Evolutionary conservation across 2,888 invertebrate genomes (phyloP).

Genomic region (Colostygia pectinataria): DNA sequence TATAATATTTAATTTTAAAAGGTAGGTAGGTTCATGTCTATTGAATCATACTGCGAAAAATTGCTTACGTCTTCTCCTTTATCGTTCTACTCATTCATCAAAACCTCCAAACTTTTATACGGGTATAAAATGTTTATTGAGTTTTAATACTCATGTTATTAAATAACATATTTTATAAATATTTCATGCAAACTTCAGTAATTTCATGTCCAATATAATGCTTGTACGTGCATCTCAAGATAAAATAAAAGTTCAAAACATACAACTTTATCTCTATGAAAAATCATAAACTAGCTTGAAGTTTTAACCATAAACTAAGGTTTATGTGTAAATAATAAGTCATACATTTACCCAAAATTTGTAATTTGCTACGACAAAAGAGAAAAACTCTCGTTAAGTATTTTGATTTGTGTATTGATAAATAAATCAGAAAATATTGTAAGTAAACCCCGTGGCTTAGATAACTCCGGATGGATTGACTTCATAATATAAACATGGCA

Average conservation of each 20-base stretch:
- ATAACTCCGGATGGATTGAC: too few relatives aligned
- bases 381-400: constrained; percentile 6
- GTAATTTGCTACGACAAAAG: constrained; percentile 28
- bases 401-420: constrained; percentile 1
- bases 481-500: too few relatives aligned
- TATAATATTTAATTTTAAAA: too few relatives aligned
- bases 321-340: constrained; percentile 55
- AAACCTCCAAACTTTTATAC: too few relatives aligned
- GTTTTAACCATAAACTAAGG: constrained; percentile 52
- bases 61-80: too few relatives aligned
- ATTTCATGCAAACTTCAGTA: constrained; percentile 23
- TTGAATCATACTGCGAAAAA: too few relatives aligned
- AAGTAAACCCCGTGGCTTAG: too few relatives aligned
- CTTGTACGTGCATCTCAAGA: constrained; percentile 19
- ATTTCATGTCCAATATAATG: constrained; percentile 31
- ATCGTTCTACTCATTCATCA: too few relatives aligned
- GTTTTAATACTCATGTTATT: too few relatives aligned
- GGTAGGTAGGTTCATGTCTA: too few relatives aligned
- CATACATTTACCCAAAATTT: constrained; percentile 51
- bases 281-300: constrained; percentile 50
- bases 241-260: constrained; percentile 30
- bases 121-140: too few relatives aligned
- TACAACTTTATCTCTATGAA: constrained; percentile 44
- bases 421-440: too few relatives aligned
- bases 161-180: neutral